Evolutionary conservation across 2,797 vertebrate species (phyloP).

Genomic region (Cygnus olor): DNA sequence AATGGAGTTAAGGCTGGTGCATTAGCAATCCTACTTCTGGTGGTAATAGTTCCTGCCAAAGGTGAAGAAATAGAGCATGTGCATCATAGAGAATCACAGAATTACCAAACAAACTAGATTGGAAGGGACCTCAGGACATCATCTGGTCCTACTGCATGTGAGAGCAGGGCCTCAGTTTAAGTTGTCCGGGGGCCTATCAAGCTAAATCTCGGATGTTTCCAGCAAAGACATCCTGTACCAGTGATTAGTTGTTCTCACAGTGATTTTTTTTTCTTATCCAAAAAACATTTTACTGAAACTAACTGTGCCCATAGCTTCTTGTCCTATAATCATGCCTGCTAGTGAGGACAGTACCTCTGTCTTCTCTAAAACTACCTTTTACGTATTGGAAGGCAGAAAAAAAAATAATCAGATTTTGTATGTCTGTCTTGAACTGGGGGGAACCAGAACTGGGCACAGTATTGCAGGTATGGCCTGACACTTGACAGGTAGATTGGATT

Average conservation of each 20-base stretch:
- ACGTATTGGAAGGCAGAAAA: neutral
- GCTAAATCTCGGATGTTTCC: neutral
- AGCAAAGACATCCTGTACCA: neutral
- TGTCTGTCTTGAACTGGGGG: neutral
- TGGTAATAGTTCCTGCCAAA: neutral
- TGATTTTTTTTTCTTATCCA: neutral
- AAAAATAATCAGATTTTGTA: neutral
- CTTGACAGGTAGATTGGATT: slow-evolving; percentile 1
- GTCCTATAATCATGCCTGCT: neutral
- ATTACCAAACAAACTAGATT: neutral
- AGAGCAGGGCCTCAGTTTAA: neutral
- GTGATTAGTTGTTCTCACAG: neutral
- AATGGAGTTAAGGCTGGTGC: neutral
- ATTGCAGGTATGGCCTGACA: neutral
- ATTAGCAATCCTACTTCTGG: neutral
- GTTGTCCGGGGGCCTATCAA: neutral
- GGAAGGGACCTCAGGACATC: neutral
- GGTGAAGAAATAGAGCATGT: neutral
- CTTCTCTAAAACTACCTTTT: neutral
- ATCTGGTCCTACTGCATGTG: neutral
- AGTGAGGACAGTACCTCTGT: neutral
- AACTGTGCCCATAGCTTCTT: neutral
- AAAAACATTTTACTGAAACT: neutral
- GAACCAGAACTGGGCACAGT: neutral
- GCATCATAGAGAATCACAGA: neutral